Conservation (phyloP, 2,113 vertebrate genomes). For the Planiliza haematocheilus region DNA sequence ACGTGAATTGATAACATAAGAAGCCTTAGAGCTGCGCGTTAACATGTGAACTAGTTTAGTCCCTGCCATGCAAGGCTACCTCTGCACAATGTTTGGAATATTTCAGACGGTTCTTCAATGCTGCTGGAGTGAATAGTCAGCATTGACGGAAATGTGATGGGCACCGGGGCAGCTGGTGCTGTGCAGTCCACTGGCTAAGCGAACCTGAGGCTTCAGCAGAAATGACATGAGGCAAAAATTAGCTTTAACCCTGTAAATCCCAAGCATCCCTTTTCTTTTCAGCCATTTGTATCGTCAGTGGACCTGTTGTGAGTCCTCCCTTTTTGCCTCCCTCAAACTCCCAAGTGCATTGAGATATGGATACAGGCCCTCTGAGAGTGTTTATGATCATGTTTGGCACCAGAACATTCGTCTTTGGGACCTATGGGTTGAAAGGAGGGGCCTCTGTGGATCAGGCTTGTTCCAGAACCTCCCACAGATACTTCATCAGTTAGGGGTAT, state of each 20-base stretch:
- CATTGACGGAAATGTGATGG: conserved; percentile 29
- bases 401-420: too few species aligned
- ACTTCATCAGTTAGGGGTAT: too few species aligned
- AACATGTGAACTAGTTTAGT: background rate
- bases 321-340: too few species aligned
- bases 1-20: too few species aligned
- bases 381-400: too few species aligned
- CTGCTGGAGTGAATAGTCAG: conserved; percentile 5
- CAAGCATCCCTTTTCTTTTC: background rate
- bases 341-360: too few species aligned
- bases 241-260: conserved; percentile 41
- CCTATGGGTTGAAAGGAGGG: too few species aligned
- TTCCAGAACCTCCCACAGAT: too few species aligned
- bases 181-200: conserved; percentile 18
- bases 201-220: conserved; percentile 26
- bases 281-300: too few species aligned
- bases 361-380: too few species aligned
- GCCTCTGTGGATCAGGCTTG: too few species aligned
- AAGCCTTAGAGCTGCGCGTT: background rate
- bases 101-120: conserved; percentile 5
- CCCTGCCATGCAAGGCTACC: background rate
- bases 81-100: background rate
- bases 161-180: conserved; percentile 61
- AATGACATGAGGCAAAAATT: conserved; percentile 56
- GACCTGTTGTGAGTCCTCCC: too few species aligned